Evolutionary conservation across 1,140 invertebrate species (phyloP), one percentile per base, ranked within the genome.

Genomic region (Brachionus rotundiformis): DNA sequence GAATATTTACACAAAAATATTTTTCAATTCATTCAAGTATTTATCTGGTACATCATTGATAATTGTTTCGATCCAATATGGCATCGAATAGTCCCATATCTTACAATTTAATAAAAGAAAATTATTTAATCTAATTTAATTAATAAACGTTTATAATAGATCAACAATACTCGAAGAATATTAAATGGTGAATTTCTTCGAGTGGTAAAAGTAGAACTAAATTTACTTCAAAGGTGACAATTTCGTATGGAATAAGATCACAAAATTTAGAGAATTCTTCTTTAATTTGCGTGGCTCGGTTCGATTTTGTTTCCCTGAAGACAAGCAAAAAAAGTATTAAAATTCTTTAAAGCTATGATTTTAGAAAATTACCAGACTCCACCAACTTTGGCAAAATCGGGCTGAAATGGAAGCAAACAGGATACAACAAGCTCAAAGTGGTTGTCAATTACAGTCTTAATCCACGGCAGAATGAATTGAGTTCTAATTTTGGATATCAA

Each of bases 11-110:
- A 92, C 92, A 25, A 98, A 89, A 8, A 96, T 92, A 59, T 95
- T 93, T 89, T 96, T 96, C 6, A 99, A 87, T 85, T 98, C 95
- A 80, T 91, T 89, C 19, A 97, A 89, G 85, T 98, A 95, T 85
- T 95, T 93, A 86, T 96, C 93, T 0, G 94, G 93, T 4, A 98
- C 93, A 87, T 98, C 95, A 84, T 94, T 94, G 31, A 94, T 93
- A 83, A 99, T 95, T 0, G 95, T 94, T 89, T 98, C 95, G 92
- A 99, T 93, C 96, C 96, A 99, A 85, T 95, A 92, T 0, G 96
- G 96, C 94, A 98, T 98, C 10, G 98, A 94, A 86, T 94, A 93
- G 86, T 97, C 94, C 96, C 96, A 98, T 68, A 98, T 88, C 86
- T 89, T 3, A n/a, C n/a, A n/a, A n/a, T n/a, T n/a, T n/a, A n/a